Conservation (phyloP, 2,888 invertebrate genomes). For the Tinea pellionella region DNA sequence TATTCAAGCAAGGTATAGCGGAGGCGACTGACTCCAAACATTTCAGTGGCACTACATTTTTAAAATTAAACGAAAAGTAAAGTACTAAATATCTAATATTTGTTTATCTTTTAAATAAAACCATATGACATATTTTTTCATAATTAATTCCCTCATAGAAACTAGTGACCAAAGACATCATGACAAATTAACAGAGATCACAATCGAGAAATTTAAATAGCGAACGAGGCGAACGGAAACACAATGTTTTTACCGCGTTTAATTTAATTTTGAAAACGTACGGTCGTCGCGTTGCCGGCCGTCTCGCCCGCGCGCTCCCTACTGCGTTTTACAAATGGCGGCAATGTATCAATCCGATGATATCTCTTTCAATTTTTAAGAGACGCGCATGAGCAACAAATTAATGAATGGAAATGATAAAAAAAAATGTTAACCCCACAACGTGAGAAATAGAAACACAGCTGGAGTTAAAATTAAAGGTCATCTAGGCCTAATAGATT, state of each 20-base stretch:
- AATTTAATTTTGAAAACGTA: conserved; percentile 47
- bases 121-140: no score
- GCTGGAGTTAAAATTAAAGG: background rate
- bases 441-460: conserved; percentile 24
- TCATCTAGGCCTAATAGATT: background rate
- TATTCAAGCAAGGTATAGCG: no score
- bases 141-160: no score
- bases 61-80: no score
- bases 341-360: conserved; percentile 64
- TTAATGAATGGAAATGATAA: conserved; percentile 46
- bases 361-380: conserved; percentile 65
- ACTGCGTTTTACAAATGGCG: conserved; percentile 59
- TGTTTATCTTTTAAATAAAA: no score
- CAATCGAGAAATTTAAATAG: conserved; percentile 55
- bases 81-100: no score
- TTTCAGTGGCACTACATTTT: no score
- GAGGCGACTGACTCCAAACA: no score
- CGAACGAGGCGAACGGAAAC: conserved; percentile 46
- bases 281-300: conserved; percentile 51
- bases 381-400: conserved; percentile 46
- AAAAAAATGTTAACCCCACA: conserved; percentile 30
- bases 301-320: conserved; percentile 47
- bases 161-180: conserved; percentile 26
- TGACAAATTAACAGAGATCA: conserved; percentile 66
- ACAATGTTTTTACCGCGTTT: conserved; percentile 62